Evolutionary conservation across 2,113 vertebrate genomes (phyloP).

Genomic region (Platycercus adscitus): DNA sequence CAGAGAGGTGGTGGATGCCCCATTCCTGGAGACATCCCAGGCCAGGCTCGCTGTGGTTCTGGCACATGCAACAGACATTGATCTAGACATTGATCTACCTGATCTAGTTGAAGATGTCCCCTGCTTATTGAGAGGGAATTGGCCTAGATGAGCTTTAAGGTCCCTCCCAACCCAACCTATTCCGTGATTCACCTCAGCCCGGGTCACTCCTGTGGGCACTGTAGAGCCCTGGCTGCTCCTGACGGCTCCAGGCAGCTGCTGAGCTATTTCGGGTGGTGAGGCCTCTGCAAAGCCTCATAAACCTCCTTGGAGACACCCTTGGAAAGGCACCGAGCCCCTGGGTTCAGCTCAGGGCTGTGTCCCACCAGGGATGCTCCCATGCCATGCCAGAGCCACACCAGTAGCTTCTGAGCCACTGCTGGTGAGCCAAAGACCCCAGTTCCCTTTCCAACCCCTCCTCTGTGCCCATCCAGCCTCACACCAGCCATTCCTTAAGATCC

Average conservation of each 20-base stretch:
- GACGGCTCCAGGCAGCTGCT: not conserved
- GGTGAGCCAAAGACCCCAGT: not conserved
- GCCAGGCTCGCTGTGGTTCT: not conserved
- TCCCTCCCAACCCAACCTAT: not conserved
- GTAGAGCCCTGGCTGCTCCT: not conserved
- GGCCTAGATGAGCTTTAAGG: not conserved
- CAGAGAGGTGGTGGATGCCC: not conserved
- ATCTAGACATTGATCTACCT: not conserved
- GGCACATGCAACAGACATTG: no score
- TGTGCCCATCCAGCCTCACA: fast-evolving
- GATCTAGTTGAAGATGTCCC: not conserved
- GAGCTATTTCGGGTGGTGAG: not conserved
- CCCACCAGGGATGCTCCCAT: not conserved
- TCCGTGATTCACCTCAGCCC: not conserved
- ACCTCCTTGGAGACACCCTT: not conserved
- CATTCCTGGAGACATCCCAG: not conserved
- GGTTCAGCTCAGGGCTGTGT: no score
- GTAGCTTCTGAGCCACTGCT: fast-evolving
- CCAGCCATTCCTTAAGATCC: not conserved
- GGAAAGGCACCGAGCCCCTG: fast-evolving
- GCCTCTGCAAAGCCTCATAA: not conserved
- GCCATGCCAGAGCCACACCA: not conserved
- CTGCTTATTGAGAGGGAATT: not conserved
- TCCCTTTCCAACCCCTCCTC: fast-evolving
- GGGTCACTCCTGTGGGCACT: not conserved